Evolutionary conservation across 2,888 invertebrate genomes (phyloP), one percentile per base, ranked within the genome.

Genomic region (Portevinia maculata): DNA sequence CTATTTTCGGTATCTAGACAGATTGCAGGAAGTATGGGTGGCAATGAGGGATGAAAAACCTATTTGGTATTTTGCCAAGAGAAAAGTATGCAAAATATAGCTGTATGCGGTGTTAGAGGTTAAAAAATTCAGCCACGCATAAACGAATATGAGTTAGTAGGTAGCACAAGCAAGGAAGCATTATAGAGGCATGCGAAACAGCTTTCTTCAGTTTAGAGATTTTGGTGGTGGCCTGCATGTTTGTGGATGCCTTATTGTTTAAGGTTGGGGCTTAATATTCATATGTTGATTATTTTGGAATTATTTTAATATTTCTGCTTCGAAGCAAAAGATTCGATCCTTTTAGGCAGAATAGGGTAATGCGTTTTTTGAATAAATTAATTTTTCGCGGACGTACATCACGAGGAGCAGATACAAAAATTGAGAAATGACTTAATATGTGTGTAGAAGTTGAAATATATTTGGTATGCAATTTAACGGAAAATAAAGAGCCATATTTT

Each of bases 41-140:
- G 53, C 34, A n/a, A 37, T 24, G 11, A 46, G 37, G 46, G 15
- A 11, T 17, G 19, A 8, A 24, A 32, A 46, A 28, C 48, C 37
- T 57, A 44, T 44, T 64, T 60, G 69, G 79, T 48, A 69, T 64
- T 52, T 53, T 52, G 37, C 75, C 75, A 75, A 64, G 60, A 44
- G 69, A 44, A 39, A 79, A 50, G 37, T 81, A 64, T 74, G 62
- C 79, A 46, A 73, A 65, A 55, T 69, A 57, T 50, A 62, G 24
- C 15, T n/a, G n/a, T n/a, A n/a, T n/a, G n/a, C n/a, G n/a, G n/a
- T n/a, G n/a, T n/a, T n/a, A n/a, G 48, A 55, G 64, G 24, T 21
- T 17, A n/a, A n/a, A n/a, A n/a, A 24, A 24, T 24, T 3, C 24
- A 24, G 24, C 24, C n/a, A 50, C 62, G 62, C 52, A 37, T 37